Evolutionary conservation across 2,888 invertebrate species (phyloP), one percentile per base, ranked within the genome.

Genomic region (Trissonchulus latispiculum): DNA sequence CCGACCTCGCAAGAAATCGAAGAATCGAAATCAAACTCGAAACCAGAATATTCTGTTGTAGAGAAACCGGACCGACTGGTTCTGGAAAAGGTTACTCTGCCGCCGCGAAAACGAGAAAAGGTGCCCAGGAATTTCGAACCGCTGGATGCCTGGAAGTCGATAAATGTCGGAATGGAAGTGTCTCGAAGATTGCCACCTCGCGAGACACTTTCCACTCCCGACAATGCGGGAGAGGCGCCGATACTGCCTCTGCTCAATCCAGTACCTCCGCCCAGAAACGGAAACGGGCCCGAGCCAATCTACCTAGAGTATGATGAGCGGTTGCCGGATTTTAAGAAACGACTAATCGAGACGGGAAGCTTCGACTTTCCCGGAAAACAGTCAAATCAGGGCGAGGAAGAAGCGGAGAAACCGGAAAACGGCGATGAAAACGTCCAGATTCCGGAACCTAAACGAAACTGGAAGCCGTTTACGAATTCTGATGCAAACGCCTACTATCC

Each of bases 251-350:
- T 23, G 1, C 18, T 73, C 18, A 18, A 61, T 15, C 70, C 69
- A 18, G 36, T 59, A 3, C 36, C 70, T 23, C 75, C 75, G 28
- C 8, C 29, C 18, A 33, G 73, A 33, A 3, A 2, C 31, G 71
- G 61, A 2, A n/a, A 3, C 3, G 2, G 59, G n/a, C 1, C 69
- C 23, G 75, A 75, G 36, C 75, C 75, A 3, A 74, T 75, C 35
- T 75, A 75, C 36, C 36, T 74, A 1, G 75, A 74, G 31, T 75
- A 74, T 73, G 75, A 74, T 35, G 73, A 70, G 18, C 59, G 36
- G 36, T 36, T 75, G 73, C 75, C 75, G 3, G 75, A 75, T 18
- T 75, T 75, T 36, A 75, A 75, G 61, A 75, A 75, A 36, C 73
- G 75, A 28, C 70, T 75, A 28, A 75, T 75, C 37, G 75, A 75